These are phyloP conservation scores for Periophthalmodon schlosseri DNA, from an alignment of 2,113 vertebrate species.

Conservation along the genomic window DNA sequence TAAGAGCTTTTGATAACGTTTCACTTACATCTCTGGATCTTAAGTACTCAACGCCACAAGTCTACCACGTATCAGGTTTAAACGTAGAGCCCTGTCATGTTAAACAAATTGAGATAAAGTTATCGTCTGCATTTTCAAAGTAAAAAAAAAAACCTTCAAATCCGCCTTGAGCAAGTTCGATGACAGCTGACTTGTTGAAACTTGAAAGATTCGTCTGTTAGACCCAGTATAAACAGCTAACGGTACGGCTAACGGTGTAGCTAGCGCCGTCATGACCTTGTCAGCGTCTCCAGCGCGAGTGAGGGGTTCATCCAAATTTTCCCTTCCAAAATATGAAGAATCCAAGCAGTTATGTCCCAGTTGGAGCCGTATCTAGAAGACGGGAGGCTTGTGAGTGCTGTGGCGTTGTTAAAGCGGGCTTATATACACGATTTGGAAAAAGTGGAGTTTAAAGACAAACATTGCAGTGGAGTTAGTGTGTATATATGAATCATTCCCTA, in stretches of 20 bases:
- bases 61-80: background rate
- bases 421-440: slow-evolving; percentile 79
- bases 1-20: slow-evolving; percentile 32
- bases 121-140: background rate
- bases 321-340: slow-evolving; percentile 1
- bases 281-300: background rate
- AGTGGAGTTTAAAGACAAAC: slow-evolving; percentile 79
- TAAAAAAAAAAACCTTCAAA: background rate
- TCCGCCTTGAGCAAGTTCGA: background rate
- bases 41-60: slow-evolving; percentile 35
- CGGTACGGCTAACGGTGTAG: background rate
- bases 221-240: background rate
- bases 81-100: background rate
- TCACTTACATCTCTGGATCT: slow-evolving; percentile 33
- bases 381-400: slow-evolving; percentile 44
- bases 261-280: background rate
- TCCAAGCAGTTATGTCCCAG: slow-evolving; percentile 20
- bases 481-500: slow-evolving; percentile 76
- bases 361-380: slow-evolving; percentile 26
- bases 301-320: slow-evolving; percentile 16
- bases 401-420: slow-evolving; percentile 57
- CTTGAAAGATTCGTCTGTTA: background rate
- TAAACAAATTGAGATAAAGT: background rate
- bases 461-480: slow-evolving; percentile 63
- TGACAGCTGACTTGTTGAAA: background rate